Evolutionary conservation across 2,113 vertebrate genomes (phyloP), one percentile per base, ranked within the genome.

Genomic region (Cyphomyrus discorhynchus): DNA sequence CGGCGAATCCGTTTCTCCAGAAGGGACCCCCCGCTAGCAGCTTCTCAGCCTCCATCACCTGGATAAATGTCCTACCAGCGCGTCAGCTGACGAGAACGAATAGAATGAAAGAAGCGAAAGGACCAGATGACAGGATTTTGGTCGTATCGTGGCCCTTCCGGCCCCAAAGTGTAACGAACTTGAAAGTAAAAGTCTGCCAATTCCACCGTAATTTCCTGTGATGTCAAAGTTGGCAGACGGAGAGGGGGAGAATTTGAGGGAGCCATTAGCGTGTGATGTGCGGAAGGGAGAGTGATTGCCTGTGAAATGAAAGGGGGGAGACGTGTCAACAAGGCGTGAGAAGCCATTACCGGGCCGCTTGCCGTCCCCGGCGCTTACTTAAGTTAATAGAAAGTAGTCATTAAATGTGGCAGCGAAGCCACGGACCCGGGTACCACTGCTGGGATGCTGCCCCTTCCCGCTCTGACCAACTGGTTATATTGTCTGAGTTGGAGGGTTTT

Each of bases 201-300:
- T 95, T 96, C 93, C 93, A 94, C 91, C 92, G 93, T 96, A 95
- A 95, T 96, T 95, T 95, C 94, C 94, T 95, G 94, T 95, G 95
- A 96, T 95, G 95, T 95, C 95, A 95, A 94, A 94, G 95, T 95
- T 95, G 95, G 94, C 95, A 95, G 95, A 93, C 92, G 21, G 92
- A 93, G 93, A 95, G 93, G 94, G 94, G 95, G 95, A 94, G 93
- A 95, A 95, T 94, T 95, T 95, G 95, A 94, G 95, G 94, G 94
- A 95, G 95, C 94, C 94, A 95, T 95, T 95, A 94, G 93, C 91
- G 94, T 95, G 95, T 95, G 95, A 96, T 95, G 94, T 95, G 94
- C 94, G 93, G 90, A 93, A 90, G 92, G 84, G 87, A 93, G 91
- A 93, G 92, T 92, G 90, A 94, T 93, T 93, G 94, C 93, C 93